Evolutionary conservation across 2,888 invertebrate genomes (phyloP).

Genomic region (Parnassius orleans): DNA sequence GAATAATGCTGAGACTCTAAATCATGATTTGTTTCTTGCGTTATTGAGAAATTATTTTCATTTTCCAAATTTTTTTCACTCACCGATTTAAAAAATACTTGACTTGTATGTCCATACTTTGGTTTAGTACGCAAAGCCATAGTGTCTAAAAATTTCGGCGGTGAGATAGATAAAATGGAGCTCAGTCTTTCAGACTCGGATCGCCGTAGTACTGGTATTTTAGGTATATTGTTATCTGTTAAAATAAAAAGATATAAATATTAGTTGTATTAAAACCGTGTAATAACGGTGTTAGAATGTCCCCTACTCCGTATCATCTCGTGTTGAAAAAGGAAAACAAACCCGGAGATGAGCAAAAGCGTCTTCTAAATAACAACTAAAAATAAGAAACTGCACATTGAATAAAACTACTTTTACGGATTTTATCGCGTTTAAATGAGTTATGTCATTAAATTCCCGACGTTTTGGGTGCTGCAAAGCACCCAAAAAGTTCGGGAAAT

Average conservation of each 20-base stretch:
- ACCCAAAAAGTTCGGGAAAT: too few relatives aligned
- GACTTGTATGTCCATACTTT: conserved; percentile 82
- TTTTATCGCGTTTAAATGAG: too few relatives aligned
- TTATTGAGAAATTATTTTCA: conserved; percentile 31
- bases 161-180: conserved; percentile 64
- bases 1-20: conserved; percentile 25
- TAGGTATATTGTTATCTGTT: conserved; percentile 71
- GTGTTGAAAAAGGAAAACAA: too few relatives aligned
- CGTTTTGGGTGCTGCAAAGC: too few relatives aligned
- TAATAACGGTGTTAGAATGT: too few relatives aligned
- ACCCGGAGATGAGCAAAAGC: too few relatives aligned
- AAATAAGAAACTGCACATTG: too few relatives aligned
- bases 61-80: conserved; percentile 49
- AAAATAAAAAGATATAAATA: conserved; percentile 32
- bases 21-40: conserved; percentile 30
- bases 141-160: conserved; percentile 88
- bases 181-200: conserved; percentile 73
- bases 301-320: too few relatives aligned
- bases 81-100: conserved; percentile 80
- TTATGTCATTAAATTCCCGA: too few relatives aligned
- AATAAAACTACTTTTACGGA: too few relatives aligned
- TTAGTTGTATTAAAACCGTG: too few relatives aligned
- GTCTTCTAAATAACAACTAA: too few relatives aligned
- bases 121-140: conserved; percentile 88
- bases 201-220: conserved; percentile 64